These are phyloP conservation scores for Operophtera brumata DNA, from an alignment of 2,888 invertebrate genomes.

Conservation along the genomic window DNA sequence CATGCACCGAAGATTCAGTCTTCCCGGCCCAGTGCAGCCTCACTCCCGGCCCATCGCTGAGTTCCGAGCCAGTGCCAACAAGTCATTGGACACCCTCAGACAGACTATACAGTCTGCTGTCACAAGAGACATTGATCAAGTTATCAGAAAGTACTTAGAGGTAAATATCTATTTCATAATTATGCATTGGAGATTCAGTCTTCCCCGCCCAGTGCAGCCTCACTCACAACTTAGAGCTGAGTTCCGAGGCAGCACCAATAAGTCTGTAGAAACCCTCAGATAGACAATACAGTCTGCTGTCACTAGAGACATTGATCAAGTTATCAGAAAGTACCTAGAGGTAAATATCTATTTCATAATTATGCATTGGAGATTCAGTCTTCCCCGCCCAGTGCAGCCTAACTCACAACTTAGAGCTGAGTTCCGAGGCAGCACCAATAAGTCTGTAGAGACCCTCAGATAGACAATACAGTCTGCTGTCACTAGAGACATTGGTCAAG, in stretches of 20 bases:
- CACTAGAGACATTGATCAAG: conserved; percentile 88
- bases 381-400: conserved; percentile 79
- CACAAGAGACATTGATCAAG: conserved; percentile 88
- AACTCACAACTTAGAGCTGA: conserved; percentile 76
- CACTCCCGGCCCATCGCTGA: conserved; percentile 76
- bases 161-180: conserved; percentile 58
- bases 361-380: conserved; percentile 80
- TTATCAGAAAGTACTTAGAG: conserved; percentile 88
- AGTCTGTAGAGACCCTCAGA: conserved; percentile 86
- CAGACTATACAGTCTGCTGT: conserved; percentile 89
- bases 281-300: conserved; percentile 88
- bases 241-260: conserved; percentile 83
- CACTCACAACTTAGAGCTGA: conserved; percentile 76
- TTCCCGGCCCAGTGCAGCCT: conserved; percentile 79
- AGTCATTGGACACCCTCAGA: conserved; percentile 86
- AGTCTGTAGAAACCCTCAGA: conserved; percentile 86
- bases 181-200: conserved; percentile 80
- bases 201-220: conserved; percentile 79
- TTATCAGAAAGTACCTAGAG: conserved; percentile 88
- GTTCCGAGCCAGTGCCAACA: conserved; percentile 83
- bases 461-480: conserved; percentile 88
- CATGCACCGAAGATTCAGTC: conserved; percentile 79
- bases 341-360: conserved; percentile 58
- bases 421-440: conserved; percentile 83
- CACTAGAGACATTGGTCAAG: conserved; percentile 88